These are phyloP conservation scores for Tychaedon coryphoeus DNA, from an alignment of 2,113 vertebrate genomes.

Conservation along the genomic window DNA sequence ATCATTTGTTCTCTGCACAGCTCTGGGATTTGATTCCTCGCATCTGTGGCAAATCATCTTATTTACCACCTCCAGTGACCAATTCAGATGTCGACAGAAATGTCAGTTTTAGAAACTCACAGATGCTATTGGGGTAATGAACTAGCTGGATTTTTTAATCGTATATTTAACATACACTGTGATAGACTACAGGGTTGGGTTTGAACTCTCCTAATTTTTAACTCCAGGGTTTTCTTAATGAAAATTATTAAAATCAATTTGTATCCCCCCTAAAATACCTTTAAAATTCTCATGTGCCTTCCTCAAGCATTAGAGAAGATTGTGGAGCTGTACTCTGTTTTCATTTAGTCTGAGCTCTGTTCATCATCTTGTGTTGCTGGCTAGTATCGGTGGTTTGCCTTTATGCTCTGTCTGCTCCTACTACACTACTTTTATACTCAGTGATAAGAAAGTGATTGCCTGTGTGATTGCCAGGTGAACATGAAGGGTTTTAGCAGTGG, in stretches of 20 bases:
- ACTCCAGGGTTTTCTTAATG: neutral
- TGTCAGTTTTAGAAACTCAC: conserved; percentile 1
- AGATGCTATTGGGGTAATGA: neutral
- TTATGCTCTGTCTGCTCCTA: neutral
- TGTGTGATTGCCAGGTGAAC: neutral
- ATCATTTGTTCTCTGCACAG: conserved; percentile 11
- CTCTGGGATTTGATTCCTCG: neutral
- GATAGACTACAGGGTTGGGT: neutral
- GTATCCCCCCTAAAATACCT: neutral
- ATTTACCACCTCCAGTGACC: conserved; percentile 52
- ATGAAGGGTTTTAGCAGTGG: neutral
- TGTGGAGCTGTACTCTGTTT: neutral
- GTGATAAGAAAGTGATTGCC: neutral
- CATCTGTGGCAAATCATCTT: conserved; percentile 60
- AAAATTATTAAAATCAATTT: neutral
- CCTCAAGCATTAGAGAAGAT: neutral
- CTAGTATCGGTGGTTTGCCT: neutral
- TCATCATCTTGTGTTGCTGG: neutral
- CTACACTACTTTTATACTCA: neutral
- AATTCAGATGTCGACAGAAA: conserved; percentile 35
- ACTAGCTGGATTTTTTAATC: neutral
- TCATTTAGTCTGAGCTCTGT: neutral
- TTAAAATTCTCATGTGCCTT: neutral
- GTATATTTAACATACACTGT: neutral
- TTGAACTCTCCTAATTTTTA: neutral